Evolutionary conservation across 2,888 invertebrate species (phyloP).

Genomic region (Xestobium rufovillosum): DNA sequence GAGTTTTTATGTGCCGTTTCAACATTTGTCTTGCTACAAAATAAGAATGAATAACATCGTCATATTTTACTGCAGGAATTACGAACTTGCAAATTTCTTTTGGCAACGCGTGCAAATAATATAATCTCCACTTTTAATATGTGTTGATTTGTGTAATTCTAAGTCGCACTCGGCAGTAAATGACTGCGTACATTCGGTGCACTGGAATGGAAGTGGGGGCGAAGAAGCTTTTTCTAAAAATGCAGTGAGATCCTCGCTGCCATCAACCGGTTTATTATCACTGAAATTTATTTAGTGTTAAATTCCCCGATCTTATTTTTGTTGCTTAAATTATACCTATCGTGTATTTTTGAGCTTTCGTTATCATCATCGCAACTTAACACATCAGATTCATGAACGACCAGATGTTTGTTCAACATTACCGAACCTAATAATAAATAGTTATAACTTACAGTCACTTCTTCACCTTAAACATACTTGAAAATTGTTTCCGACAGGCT

Average conservation of each 20-base stretch:
- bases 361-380: too few relatives aligned
- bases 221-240: conserved; percentile 31
- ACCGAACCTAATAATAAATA: too few relatives aligned
- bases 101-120: conserved; percentile 46
- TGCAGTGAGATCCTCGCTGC: conserved; percentile 31
- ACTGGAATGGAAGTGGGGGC: conserved; percentile 33
- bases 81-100: conserved; percentile 47
- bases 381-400: too few relatives aligned
- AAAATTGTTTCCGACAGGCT: too few relatives aligned
- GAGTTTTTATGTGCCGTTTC: conserved; percentile 48
- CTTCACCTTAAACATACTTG: too few relatives aligned
- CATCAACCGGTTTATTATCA: too few relatives aligned
- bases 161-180: conserved; percentile 47
- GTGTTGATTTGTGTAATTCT: conserved; percentile 45
- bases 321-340: conserved; percentile 2
- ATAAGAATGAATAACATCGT: conserved; percentile 10
- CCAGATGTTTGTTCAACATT: too few relatives aligned
- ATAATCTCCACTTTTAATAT: conserved; percentile 37
- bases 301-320: too few relatives aligned
- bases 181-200: conserved; percentile 43
- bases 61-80: conserved; percentile 5
- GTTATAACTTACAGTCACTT: too few relatives aligned
- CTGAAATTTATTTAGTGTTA: too few relatives aligned
- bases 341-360: conserved; percentile 7
- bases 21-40: conserved; percentile 35